A percentile compares a stretch with the other conserved stretches of the same genome.
phyloP scores from a whole-genome alignment of 2,113 vertebrate species.

The Phyllostomus hastatus region DNA sequence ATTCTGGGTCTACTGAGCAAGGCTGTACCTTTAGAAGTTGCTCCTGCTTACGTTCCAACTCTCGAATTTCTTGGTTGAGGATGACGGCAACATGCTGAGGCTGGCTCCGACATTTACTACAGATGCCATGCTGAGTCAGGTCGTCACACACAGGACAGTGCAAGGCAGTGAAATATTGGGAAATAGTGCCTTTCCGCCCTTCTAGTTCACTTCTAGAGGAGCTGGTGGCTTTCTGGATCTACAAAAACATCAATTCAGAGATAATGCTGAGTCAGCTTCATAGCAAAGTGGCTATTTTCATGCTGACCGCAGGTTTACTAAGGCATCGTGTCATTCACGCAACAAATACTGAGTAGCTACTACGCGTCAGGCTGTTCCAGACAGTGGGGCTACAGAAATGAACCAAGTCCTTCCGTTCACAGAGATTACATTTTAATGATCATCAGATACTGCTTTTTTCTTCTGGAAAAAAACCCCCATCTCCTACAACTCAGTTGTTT shows the following conservation, averaged over 20 bases:
- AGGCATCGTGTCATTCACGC: not conserved
- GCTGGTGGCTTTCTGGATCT: conserved; percentile 92
- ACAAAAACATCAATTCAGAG: conserved; percentile 36
- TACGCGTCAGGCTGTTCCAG: not conserved
- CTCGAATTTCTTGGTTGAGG: conserved; percentile 92
- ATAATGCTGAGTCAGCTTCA: not conserved
- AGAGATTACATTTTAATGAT: not conserved
- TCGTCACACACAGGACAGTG: conserved; percentile 97
- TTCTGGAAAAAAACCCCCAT: not conserved
- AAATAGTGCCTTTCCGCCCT: conserved; percentile 95
- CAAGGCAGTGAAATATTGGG: conserved; percentile 97
- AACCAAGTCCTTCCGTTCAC: not conserved
- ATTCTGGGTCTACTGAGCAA: not conserved
- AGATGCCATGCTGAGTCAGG: conserved; percentile 96
- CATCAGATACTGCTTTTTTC: not conserved
- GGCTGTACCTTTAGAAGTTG: conserved; percentile 91
- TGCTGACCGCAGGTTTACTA: not conserved
- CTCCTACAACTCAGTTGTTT: not conserved
- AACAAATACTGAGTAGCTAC: not conserved
- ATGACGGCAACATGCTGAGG: conserved; percentile 92
- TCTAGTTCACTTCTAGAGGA: conserved; percentile 79
- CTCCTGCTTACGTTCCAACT: conserved; percentile 91
- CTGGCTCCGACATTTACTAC: conserved; percentile 89
- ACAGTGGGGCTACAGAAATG: not conserved
- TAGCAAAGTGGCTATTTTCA: not conserved